Conservation (phyloP, 2,797 vertebrate genomes). For the Hafferia zeledoni region DNA sequence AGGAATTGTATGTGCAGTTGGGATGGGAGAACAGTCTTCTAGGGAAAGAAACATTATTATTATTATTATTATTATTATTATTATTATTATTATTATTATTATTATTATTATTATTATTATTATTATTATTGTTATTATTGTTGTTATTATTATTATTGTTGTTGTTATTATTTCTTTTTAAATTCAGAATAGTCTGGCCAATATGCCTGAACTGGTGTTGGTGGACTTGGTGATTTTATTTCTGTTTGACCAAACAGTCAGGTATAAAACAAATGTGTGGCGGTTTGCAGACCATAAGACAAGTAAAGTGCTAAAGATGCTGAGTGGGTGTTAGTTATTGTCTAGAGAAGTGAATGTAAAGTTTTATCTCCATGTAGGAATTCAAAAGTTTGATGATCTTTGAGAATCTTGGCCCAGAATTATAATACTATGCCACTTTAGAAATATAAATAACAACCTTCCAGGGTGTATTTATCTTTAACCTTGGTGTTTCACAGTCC, state of each 20-base stretch:
- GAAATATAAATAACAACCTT: background rate
- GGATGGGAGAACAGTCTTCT: background rate
- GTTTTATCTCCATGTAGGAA: rapidly evolving
- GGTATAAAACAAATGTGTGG: background rate
- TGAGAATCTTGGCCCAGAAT: background rate
- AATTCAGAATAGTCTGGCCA: background rate
- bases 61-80: background rate
- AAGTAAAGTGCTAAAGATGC: background rate
- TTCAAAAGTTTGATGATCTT: background rate
- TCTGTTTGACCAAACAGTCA: background rate
- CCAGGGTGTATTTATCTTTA: background rate
- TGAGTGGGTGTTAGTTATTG: background rate
- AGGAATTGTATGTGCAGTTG: background rate
- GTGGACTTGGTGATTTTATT: background rate
- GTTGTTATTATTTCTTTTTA: background rate
- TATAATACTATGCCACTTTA: background rate
- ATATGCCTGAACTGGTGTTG: background rate
- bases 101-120: background rate
- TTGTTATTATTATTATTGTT: background rate
- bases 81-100: background rate
- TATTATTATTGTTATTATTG: too few species aligned
- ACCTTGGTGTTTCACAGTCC: background rate
- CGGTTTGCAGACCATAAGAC: background rate
- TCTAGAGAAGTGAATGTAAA: background rate
- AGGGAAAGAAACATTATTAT: background rate